Evolutionary conservation across 1,140 invertebrate species (phyloP).

Genomic region (Heliconius melpomene): DNA sequence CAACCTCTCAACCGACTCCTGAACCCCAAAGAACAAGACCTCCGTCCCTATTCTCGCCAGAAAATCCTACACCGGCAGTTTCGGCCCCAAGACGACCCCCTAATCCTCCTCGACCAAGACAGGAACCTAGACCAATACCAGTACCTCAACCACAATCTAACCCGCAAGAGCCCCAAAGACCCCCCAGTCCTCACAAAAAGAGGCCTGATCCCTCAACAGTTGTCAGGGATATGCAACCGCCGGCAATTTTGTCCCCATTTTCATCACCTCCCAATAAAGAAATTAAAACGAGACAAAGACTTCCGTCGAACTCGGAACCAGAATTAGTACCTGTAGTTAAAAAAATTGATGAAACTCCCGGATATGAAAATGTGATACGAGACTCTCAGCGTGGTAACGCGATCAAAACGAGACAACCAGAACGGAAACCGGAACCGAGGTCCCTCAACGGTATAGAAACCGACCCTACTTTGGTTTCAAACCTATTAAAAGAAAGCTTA

Average conservation of each 20-base stretch:
- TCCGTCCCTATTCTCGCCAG: slow-evolving; percentile 70
- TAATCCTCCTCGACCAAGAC: slow-evolving; percentile 32
- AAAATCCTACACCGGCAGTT: slow-evolving; percentile 64
- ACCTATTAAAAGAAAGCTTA: slow-evolving; percentile 76
- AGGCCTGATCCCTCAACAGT: slow-evolving; percentile 59
- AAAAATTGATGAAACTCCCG: slow-evolving; percentile 74
- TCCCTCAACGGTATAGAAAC: slow-evolving; percentile 74
- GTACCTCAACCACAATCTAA: slow-evolving; percentile 37
- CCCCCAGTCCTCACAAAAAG: slow-evolving; percentile 60
- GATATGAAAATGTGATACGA: slow-evolving; percentile 68
- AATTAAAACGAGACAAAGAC: slow-evolving; percentile 51
- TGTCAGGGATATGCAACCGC: slow-evolving; percentile 70
- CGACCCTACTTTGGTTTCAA: slow-evolving; percentile 74
- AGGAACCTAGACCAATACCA: slow-evolving; percentile 34
- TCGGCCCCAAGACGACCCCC: slow-evolving; percentile 52
- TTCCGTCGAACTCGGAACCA: slow-evolving; percentile 65
- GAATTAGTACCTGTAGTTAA: slow-evolving; percentile 71
- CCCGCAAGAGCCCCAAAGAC: slow-evolving; percentile 41
- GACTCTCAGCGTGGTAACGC: slow-evolving; percentile 62
- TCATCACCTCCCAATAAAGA: slow-evolving; percentile 65
- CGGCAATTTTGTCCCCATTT: slow-evolving; percentile 72
- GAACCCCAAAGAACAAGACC: slow-evolving; percentile 63
- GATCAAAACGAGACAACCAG: slow-evolving; percentile 49
- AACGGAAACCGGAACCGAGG: slow-evolving; percentile 53
- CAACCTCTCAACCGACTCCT: slow-evolving; percentile 39